A percentile compares a stretch with the other conserved stretches of the same genome.
Evolutionary conservation across 2,888 invertebrate genomes (phyloP).

Genomic region (Pollenia amentaria): DNA sequence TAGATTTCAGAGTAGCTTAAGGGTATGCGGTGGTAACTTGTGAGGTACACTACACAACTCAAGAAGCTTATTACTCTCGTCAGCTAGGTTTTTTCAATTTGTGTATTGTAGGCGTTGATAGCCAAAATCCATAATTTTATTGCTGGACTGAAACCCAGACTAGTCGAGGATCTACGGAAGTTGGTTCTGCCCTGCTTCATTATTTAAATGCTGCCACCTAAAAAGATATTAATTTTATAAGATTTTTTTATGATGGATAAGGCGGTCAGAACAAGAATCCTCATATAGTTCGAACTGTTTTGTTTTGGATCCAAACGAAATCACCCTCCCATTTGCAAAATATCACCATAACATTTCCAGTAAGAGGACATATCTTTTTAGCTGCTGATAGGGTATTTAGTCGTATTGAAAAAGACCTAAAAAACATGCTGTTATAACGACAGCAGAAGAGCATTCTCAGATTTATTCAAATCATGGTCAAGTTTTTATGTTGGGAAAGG

Average conservation of each 20-base stretch:
- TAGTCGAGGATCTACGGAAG: neutral
- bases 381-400: conserved; percentile 17
- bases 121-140: conserved; percentile 7
- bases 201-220: no score
- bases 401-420: conserved; percentile 8
- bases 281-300: neutral
- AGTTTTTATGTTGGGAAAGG: no score
- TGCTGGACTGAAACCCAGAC: conserved; percentile 22
- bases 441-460: conserved; percentile 14
- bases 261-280: conserved; percentile 17
- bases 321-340: conserved; percentile 7
- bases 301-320: conserved; percentile 12
- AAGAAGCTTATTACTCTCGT: conserved; percentile 30
- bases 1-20: no score
- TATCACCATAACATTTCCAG: conserved; percentile 4
- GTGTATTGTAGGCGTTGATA: conserved; percentile 39
- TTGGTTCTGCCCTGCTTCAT: no score
- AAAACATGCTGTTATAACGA: conserved; percentile 9
- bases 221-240: no score
- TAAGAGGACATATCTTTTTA: conserved; percentile 33
- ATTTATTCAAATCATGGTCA: conserved; percentile 9
- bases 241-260: no score
- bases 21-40: no score
- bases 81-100: conserved; percentile 24
- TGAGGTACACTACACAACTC: no score